phyloP scores from a whole-genome alignment of 2,888 invertebrate genomes.

The Ariolimax columbianus region DNA sequence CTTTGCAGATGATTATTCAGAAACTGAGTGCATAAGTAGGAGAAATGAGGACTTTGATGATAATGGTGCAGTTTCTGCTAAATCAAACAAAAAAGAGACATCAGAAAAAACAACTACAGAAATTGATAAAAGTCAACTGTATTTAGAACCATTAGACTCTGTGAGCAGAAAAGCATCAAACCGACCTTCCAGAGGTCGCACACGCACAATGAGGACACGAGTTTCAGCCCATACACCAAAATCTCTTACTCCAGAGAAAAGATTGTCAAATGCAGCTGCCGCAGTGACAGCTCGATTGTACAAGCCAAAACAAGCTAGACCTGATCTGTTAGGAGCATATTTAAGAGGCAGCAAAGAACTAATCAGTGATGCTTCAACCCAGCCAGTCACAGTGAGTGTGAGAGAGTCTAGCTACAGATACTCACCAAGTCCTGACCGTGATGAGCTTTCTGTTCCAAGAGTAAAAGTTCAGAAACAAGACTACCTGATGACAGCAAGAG shows the following conservation, averaged over 20 bases:
- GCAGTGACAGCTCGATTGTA: conserved; percentile 67
- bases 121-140: neutral
- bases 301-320: conserved; percentile 60
- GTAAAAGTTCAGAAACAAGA: neutral
- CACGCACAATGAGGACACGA: conserved; percentile 34
- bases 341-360: conserved; percentile 47
- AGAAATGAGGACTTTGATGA: neutral
- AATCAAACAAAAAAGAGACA: neutral
- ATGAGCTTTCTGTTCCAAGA: neutral
- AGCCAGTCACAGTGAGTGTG: conserved; percentile 24
- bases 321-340: conserved; percentile 44
- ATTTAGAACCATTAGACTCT: neutral
- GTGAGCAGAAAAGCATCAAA: conserved; percentile 42
- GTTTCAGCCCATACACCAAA: neutral
- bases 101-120: neutral
- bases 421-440: conserved; percentile 31
- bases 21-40: neutral
- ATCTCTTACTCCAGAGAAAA: conserved; percentile 41
- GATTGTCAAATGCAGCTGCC: conserved; percentile 49
- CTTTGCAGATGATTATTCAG: neutral
- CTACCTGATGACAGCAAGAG: neutral
- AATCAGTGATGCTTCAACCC: conserved; percentile 32
- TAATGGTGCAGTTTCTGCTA: neutral
- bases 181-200: conserved; percentile 56
- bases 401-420: conserved; percentile 32